Evolutionary conservation across 2,113 vertebrate species (phyloP), one percentile per base, ranked within the genome.

Genomic region (Labeo rohita): DNA sequence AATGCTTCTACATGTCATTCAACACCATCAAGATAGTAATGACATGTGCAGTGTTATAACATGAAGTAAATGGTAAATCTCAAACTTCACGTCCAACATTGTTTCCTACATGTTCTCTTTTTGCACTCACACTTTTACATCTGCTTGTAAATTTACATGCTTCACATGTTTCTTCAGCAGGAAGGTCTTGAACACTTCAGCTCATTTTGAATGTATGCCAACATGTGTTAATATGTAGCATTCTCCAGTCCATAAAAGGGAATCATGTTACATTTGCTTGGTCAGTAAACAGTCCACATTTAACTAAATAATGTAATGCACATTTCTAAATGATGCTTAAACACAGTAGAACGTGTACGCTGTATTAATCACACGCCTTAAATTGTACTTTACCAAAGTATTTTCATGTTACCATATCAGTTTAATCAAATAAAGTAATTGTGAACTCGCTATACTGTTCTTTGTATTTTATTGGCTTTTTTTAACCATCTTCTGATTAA

Each of bases 281-380:
- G 45, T 81, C 23, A 81, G 80, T 49, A 47, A 66, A 23, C 3
- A 45, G 34, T 39, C 9, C 8, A 45, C 16, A 21, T 80, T 65
- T 45, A 45, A 43, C 36, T 80, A 61, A 56, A 61, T 28, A 23
- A n/a, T 80, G 36, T 61, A 79, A 80, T 80, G 77, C 77, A 36
- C 12, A 56, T 39, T 52, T 18, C 39, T n/a, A 2, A 36, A 36
- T 54, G 49, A 77, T 50, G 45, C n/a, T 52, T 80, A 65, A 80
- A 66, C 43, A 18, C 63, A 81, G 61, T 66, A 10, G 45, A 81
- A 34, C 0, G n/a, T 63, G 18, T 56, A 56, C 56, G 34, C n/a
- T 28, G 59, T 23, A 65, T 28, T 13, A 63, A 56, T 59, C 56
- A 43, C 54, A 43, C 21, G 13, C 16, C 54, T 56, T 56, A 56